phyloP scores from a whole-genome alignment of 2,888 invertebrate species.

The Hypolimnas misippus region DNA sequence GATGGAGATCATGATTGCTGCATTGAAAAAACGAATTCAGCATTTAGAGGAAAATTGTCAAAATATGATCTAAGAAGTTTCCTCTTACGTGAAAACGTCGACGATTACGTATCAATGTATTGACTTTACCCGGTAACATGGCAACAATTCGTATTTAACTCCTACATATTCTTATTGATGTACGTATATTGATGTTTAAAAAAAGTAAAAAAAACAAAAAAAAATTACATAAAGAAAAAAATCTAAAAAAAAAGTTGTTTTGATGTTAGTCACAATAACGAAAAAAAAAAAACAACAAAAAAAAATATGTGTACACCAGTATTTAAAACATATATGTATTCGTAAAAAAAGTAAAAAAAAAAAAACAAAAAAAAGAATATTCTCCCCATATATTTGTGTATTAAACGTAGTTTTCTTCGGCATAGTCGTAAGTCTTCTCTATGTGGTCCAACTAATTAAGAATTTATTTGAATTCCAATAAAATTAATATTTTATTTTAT shows the following conservation, averaged over 20 bases:
- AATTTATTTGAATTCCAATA: conserved; percentile 46
- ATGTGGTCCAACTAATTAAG: conserved; percentile 61
- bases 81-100: neutral
- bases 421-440: conserved; percentile 49
- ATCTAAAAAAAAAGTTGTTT: conserved; percentile 21
- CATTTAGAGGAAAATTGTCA: conserved; percentile 60
- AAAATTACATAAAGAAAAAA: conserved; percentile 33
- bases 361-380: conserved; percentile 26
- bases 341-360: conserved; percentile 13
- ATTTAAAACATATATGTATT: conserved; percentile 9
- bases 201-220: conserved; percentile 29
- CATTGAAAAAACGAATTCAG: conserved; percentile 59
- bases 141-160: conserved; percentile 14
- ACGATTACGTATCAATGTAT: neutral
- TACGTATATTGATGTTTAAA: conserved; percentile 25
- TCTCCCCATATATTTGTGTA: conserved; percentile 24
- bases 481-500: conserved; percentile 12
- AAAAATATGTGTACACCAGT: conserved; percentile 21
- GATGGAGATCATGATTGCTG: conserved; percentile 52
- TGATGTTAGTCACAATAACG: conserved; percentile 16
- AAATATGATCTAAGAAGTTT: conserved; percentile 50
- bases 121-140: conserved; percentile 24
- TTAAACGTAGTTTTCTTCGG: conserved; percentile 27
- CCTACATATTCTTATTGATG: conserved; percentile 22
- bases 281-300: conserved; percentile 16